phyloP scores from a whole-genome alignment of 1,140 invertebrate species.

The Leptopilina clavipes region DNA sequence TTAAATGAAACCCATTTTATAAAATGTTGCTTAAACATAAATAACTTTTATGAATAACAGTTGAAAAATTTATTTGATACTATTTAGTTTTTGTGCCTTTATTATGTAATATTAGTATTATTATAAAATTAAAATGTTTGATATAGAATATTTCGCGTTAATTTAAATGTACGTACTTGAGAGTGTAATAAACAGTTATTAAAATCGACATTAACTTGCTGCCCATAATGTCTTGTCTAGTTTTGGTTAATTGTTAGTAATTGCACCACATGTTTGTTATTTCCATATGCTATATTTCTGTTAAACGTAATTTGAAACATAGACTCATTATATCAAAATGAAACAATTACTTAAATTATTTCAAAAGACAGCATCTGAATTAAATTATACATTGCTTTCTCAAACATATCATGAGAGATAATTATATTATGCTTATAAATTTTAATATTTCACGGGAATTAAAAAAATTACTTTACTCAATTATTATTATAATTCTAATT shows the following conservation, averaged over 20 bases:
- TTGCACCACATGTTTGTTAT: background rate
- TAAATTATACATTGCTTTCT: too few relatives aligned
- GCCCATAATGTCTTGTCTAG: background rate
- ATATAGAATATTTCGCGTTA: background rate
- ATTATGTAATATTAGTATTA: too few relatives aligned
- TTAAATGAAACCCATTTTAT: too few relatives aligned
- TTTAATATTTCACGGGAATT: too few relatives aligned
- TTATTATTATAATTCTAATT: background rate
- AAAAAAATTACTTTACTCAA: background rate
- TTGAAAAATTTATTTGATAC: too few relatives aligned
- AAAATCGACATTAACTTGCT: background rate
- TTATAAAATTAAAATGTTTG: background rate
- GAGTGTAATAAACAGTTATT: background rate
- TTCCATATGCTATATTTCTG: background rate
- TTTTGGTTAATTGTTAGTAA: slow-evolving; percentile 9
- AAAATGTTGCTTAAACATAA: too few relatives aligned
- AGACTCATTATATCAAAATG: background rate
- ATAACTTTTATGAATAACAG: too few relatives aligned
- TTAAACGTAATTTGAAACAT: background rate
- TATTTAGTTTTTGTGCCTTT: too few relatives aligned
- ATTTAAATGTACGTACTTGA: too few relatives aligned
- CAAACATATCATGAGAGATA: too few relatives aligned
- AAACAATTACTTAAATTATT: background rate
- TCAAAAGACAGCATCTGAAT: background rate
- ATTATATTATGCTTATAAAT: too few relatives aligned